Percentiles rank a stretch among this genome's conserved stretches.
Conservation (phyloP, 2,888 invertebrate genomes). For the Eupithecia abbreviata region DNA sequence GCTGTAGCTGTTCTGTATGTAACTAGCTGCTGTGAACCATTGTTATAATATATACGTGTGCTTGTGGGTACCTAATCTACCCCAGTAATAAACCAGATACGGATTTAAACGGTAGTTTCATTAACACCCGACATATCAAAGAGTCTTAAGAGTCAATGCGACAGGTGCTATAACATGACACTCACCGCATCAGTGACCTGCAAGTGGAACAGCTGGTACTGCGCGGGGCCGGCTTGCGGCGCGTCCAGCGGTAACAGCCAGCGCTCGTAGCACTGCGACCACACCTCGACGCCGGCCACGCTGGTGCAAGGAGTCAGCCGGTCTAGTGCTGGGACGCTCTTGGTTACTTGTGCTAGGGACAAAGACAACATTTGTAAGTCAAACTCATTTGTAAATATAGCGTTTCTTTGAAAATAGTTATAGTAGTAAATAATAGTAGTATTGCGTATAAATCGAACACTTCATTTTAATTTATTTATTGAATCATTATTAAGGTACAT, state of each 20-base stretch:
- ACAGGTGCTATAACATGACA: not conserved
- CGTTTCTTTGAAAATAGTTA: no score
- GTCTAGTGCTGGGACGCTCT: slow-evolving; percentile 36
- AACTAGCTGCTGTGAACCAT: no score
- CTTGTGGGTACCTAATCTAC: no score
- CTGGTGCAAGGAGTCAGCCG: slow-evolving; percentile 76
- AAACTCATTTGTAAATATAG: not conserved
- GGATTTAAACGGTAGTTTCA: no score
- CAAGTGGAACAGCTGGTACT: slow-evolving; percentile 59
- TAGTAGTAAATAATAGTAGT: no score
- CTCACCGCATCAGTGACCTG: slow-evolving; percentile 23
- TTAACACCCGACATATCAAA: no score
- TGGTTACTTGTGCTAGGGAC: slow-evolving; percentile 39
- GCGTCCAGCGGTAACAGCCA: slow-evolving; percentile 94
- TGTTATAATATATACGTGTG: no score
- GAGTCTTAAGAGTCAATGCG: not conserved
- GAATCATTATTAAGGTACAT: no score
- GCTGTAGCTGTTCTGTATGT: no score
- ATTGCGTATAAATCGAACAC: no score
- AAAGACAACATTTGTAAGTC: not conserved
- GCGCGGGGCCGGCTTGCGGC: slow-evolving; percentile 86
- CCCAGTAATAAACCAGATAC: no score
- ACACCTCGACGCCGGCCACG: slow-evolving; percentile 87
- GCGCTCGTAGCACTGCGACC: slow-evolving; percentile 95
- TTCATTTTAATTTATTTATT: no score